These are phyloP conservation scores for Piprites chloris DNA, from an alignment of 2,113 vertebrate genomes.

Conservation along the genomic window DNA sequence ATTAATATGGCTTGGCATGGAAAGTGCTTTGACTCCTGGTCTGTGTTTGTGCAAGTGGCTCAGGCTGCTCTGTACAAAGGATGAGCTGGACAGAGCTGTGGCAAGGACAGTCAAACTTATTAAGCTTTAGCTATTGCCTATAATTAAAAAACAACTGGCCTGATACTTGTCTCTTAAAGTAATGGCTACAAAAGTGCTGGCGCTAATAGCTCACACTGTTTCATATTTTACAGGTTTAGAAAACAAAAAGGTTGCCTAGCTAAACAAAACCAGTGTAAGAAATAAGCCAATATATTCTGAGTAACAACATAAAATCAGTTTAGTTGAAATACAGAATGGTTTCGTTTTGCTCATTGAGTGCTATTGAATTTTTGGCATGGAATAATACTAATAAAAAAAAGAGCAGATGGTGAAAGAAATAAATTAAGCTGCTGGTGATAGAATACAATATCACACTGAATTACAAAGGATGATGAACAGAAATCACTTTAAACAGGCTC, in stretches of 20 bases:
- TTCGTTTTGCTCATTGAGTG: conserved; percentile 63
- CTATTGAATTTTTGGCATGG: conserved; percentile 71
- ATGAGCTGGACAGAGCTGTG: neutral
- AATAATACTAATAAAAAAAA: conserved; percentile 43
- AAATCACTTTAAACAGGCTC: conserved; percentile 49
- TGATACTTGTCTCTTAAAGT: neutral
- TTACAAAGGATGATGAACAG: conserved; percentile 63
- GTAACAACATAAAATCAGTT: conserved; percentile 59
- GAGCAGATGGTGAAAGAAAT: conserved; percentile 77
- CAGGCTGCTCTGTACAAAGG: neutral
- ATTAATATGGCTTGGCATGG: neutral
- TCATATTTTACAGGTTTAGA: conserved; percentile 57
- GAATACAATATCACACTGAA: conserved; percentile 73
- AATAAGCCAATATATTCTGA: conserved; percentile 65
- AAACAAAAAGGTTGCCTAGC: conserved; percentile 65
- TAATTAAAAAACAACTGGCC: neutral
- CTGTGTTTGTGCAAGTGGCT: neutral
- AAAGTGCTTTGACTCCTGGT: conserved; percentile 22
- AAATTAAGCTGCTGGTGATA: conserved; percentile 70
- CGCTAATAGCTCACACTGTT: conserved; percentile 10
- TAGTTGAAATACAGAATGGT: conserved; percentile 62
- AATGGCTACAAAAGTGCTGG: neutral
- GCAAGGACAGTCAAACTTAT: neutral
- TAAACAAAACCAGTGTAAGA: conserved; percentile 60
- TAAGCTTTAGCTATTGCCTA: neutral